phyloP scores from a whole-genome alignment of 2,113 vertebrate genomes.

The Myrmecophaga tridactyla region DNA sequence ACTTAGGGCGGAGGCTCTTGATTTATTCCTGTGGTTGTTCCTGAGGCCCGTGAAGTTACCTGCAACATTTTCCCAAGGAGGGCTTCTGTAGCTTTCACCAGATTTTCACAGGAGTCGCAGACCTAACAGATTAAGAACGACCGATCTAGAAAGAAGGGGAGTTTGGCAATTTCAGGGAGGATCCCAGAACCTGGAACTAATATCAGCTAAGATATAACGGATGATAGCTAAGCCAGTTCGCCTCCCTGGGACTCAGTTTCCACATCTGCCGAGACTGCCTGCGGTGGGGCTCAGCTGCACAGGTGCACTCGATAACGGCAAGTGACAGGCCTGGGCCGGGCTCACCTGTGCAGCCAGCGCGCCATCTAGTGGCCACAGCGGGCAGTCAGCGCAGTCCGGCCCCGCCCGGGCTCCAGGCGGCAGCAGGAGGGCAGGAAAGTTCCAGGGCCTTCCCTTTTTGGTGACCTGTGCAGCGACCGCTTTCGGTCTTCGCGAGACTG shows the following conservation, averaged over 20 bases:
- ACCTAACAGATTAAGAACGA: neutral
- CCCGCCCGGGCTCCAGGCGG: neutral
- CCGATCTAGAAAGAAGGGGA: too few species aligned
- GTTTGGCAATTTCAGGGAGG: too few species aligned
- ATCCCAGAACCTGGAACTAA: neutral
- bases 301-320: neutral
- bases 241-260: neutral
- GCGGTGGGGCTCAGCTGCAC: neutral
- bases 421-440: neutral
- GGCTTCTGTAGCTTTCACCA: neutral
- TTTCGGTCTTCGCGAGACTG: neutral
- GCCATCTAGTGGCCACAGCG: conserved; percentile 15
- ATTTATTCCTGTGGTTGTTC: neutral
- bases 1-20: neutral
- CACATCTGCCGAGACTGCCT: neutral
- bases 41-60: neutral
- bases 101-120: neutral
- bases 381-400: neutral
- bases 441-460: neutral
- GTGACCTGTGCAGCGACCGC: too few species aligned
- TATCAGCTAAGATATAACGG: neutral
- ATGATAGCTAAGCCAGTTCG: neutral
- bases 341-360: neutral
- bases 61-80: neutral
- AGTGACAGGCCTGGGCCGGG: neutral